A percentile compares a stretch with the other conserved stretches of the same genome.
These are phyloP conservation scores for Zoanthus solanderi DNA, from an alignment of 92 coral and sea anemone genomes.

Conservation along the genomic window DNA sequence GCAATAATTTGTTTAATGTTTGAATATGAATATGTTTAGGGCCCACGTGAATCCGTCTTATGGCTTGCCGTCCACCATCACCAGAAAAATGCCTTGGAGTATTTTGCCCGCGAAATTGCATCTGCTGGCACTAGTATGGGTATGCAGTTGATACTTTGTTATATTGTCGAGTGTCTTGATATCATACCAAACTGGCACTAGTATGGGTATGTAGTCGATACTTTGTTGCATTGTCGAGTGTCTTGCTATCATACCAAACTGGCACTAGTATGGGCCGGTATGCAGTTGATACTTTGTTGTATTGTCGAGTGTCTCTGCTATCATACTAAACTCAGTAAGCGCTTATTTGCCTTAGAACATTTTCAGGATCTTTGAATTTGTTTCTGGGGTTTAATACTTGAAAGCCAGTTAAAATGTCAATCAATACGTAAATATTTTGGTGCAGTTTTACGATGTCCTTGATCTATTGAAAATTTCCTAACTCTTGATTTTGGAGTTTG, in stretches of 20 bases:
- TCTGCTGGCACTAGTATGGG: conserved; percentile 99
- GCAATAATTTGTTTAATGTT: background rate
- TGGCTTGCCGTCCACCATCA: conserved; percentile 99
- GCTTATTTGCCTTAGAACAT: no score
- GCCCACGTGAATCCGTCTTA: conserved; percentile 92
- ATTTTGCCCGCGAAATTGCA: conserved; percentile 95
- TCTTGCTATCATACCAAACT: conserved; percentile 10
- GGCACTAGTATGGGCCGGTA: conserved; percentile 97
- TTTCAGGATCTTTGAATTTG: no score
- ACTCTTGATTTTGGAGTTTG: no score
- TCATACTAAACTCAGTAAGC: no score
- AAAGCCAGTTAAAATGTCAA: no score
- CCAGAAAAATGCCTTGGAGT: conserved; percentile 86
- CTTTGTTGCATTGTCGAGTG: background rate
- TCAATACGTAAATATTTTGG: no score
- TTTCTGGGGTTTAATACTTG: no score
- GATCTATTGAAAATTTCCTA: no score
- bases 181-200: conserved; percentile 75
- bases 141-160: conserved; percentile 25
- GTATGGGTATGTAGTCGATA: conserved; percentile 83
- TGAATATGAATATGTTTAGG: conserved; percentile 56
- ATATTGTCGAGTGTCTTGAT: no score
- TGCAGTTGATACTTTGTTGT: background rate
- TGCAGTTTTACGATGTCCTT: no score
- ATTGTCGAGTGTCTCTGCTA: no score